Percentiles rank a stretch among this genome's conserved stretches.
Conservation (phyloP, 1,140 invertebrate species). For the Delia radicum region DNA sequence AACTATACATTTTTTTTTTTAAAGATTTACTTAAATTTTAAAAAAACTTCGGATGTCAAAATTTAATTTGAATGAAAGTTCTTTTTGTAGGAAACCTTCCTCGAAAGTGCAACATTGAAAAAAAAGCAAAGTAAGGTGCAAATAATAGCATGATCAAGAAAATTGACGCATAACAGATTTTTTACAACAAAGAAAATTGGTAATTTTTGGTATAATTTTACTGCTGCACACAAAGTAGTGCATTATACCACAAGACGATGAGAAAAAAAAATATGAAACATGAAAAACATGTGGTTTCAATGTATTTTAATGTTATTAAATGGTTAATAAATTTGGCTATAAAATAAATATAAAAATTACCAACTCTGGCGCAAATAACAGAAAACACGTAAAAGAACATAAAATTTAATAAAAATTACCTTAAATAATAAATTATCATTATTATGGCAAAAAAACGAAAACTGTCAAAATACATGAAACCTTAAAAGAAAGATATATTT, state of each 20-base stretch:
- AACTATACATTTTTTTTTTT: no score
- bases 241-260: no score
- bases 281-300: background rate
- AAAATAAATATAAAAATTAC: background rate
- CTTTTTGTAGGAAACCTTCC: background rate
- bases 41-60: no score
- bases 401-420: no score
- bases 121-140: background rate
- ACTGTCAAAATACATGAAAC: no score
- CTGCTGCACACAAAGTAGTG: background rate
- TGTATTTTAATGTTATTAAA: slow-evolving; percentile 2
- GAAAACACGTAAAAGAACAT: no score
- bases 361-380: background rate
- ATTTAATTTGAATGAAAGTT: no score
- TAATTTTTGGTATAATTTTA: background rate
- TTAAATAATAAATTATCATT: no score
- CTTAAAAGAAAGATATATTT: no score
- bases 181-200: background rate
- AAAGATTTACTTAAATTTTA: no score
- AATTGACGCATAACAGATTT: slow-evolving; percentile 1
- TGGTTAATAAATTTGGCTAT: background rate
- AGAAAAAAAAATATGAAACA: background rate
- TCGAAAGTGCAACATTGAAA: background rate
- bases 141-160: background rate
- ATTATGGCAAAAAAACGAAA: no score